Conservation (phyloP, 1,140 invertebrate species). For the Apis laboriosa region DNA sequence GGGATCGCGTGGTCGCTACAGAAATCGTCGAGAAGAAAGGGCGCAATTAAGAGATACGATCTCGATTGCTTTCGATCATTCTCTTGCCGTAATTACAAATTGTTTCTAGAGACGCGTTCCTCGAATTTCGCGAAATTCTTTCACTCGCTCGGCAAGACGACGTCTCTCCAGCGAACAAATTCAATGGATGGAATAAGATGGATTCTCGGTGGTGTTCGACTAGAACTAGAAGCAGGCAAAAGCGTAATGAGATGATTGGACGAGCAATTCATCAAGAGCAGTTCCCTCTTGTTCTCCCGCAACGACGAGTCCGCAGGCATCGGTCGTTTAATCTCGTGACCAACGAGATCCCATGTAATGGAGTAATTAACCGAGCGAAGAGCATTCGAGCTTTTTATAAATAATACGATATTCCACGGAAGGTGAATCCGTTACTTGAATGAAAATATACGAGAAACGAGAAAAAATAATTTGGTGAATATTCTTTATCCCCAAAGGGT, state of each 20-base stretch:
- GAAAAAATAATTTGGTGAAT: too few relatives aligned
- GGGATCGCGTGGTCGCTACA: too few relatives aligned
- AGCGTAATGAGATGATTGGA: conserved; percentile 71
- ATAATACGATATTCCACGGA: too few relatives aligned
- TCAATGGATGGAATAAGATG: conserved; percentile 30
- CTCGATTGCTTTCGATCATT: conserved; percentile 8
- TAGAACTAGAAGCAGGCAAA: conserved; percentile 37
- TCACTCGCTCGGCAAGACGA: not conserved
- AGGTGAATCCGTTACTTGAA: too few relatives aligned
- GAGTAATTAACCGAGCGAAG: conserved; percentile 48
- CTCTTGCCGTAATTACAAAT: not conserved
- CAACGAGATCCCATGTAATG: conserved; percentile 55
- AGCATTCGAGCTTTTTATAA: not conserved
- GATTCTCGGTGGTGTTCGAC: conserved; percentile 30
- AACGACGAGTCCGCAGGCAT: conserved; percentile 44
- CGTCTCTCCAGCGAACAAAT: not conserved
- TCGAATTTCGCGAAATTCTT: not conserved
- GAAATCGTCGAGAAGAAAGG: not conserved
- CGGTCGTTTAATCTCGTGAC: conserved; percentile 55
- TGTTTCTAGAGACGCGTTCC: not conserved
- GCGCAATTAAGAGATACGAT: conserved; percentile 14
- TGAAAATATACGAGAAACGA: too few relatives aligned
- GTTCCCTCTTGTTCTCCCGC: conserved; percentile 60
- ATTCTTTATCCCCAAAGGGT: too few relatives aligned
- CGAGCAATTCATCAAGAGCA: conserved; percentile 54